A percentile compares a stretch with the other conserved stretches of the same genome.
Conservation (phyloP, 2,113 vertebrate species). For the Sterrhoptilus dennistouni region DNA sequence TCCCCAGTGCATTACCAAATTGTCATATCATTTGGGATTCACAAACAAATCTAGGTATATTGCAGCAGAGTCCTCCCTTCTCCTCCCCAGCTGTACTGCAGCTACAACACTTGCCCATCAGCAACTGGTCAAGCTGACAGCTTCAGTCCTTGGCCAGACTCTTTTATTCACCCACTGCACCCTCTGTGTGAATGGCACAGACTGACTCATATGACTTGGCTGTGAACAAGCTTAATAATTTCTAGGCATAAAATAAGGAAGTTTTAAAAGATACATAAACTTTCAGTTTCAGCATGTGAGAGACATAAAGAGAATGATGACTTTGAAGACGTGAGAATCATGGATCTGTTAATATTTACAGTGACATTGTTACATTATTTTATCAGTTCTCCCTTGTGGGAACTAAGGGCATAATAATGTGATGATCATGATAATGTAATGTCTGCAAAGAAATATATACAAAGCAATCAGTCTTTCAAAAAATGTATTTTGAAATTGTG, state of each 20-base stretch:
- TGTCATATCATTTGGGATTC: not conserved
- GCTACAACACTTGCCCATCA: not conserved
- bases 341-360: not conserved
- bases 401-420: not conserved
- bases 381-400: not conserved
- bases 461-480: not conserved
- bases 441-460: not conserved
- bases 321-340: not conserved
- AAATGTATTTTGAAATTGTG: not conserved
- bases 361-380: not conserved
- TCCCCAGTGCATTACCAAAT: not conserved
- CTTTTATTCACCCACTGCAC: not conserved
- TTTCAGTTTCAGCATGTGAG: not conserved
- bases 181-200: not conserved
- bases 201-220: not conserved
- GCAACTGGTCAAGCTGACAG: not conserved
- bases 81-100: not conserved
- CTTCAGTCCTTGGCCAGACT: not conserved
- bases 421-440: not conserved
- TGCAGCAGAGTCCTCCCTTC: not conserved
- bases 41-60: not conserved
- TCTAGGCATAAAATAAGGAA: not conserved
- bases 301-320: not conserved
- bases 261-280: not conserved
- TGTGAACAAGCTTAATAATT: not conserved